Conservation (phyloP, 2,113 vertebrate species). For the Piaya cayana region DNA sequence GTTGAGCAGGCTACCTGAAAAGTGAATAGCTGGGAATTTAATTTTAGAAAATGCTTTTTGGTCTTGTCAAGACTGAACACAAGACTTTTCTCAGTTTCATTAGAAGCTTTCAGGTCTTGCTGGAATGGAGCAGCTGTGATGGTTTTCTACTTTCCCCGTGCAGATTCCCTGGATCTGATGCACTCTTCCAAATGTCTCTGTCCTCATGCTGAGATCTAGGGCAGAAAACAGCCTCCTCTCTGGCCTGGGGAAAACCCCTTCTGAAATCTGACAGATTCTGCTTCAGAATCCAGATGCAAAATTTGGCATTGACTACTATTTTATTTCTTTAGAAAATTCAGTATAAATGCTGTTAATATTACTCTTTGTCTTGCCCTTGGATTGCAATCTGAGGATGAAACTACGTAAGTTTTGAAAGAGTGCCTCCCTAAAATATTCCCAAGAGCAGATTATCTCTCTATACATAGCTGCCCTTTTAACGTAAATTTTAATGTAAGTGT, state of each 20-base stretch:
- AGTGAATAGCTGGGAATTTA: not conserved
- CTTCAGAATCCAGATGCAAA: not conserved
- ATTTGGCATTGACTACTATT: not conserved
- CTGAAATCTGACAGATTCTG: not conserved
- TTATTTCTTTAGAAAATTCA: not conserved
- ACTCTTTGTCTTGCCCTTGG: not conserved
- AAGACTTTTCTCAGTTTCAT: not conserved
- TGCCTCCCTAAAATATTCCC: not conserved
- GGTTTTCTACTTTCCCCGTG: not conserved
- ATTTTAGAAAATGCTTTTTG: not conserved
- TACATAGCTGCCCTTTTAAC: not conserved
- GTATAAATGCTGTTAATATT: fast-evolving
- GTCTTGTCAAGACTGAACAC: not conserved
- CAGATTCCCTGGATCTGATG: not conserved
- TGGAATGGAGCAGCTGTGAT: not conserved
- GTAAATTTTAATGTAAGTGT: not conserved
- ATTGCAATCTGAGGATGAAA: not conserved
- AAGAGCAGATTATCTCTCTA: not conserved
- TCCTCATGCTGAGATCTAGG: not conserved
- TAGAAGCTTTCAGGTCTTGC: not conserved
- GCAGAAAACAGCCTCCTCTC: not conserved
- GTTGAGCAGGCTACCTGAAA: not conserved
- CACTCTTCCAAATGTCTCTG: not conserved
- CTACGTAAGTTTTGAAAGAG: not conserved
- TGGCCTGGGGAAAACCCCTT: not conserved